These are phyloP conservation scores for Psix sp. DNA, from an alignment of 1,140 invertebrate species.

Conservation along the genomic window DNA sequence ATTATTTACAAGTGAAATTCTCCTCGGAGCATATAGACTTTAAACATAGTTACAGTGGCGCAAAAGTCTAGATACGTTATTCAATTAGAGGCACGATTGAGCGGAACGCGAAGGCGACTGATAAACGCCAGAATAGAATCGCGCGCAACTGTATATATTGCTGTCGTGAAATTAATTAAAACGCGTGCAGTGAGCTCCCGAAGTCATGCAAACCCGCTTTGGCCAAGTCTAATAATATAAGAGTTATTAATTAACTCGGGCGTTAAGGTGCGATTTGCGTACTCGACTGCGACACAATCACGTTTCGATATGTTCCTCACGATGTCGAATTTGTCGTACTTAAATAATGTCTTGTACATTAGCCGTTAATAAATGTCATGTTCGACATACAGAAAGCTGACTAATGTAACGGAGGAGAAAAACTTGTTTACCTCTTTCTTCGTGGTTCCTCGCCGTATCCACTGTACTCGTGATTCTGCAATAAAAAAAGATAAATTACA, in stretches of 20 bases:
- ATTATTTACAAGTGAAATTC: too few species aligned
- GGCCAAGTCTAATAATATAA: slow-evolving; percentile 73
- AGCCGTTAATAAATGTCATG: background rate
- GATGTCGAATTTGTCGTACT: slow-evolving; percentile 3
- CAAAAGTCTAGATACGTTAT: too few species aligned
- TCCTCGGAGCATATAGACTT: too few species aligned
- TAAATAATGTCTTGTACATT: slow-evolving; percentile 3
- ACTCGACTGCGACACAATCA: slow-evolving; percentile 33
- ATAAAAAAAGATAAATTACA: too few species aligned
- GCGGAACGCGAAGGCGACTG: slow-evolving; percentile 59
- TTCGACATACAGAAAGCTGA: too few species aligned
- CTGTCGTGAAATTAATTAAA: slow-evolving; percentile 68
- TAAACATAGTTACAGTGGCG: too few species aligned
- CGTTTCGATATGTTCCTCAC: slow-evolving; percentile 15
- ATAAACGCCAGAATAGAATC: slow-evolving; percentile 55
- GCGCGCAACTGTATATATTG: slow-evolving; percentile 20
- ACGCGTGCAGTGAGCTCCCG: slow-evolving; percentile 53
- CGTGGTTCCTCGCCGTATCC: slow-evolving; percentile 76
- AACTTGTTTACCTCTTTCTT: slow-evolving; percentile 72
- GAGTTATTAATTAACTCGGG: slow-evolving; percentile 64
- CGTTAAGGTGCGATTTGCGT: slow-evolving; percentile 63
- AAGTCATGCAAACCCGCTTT: slow-evolving; percentile 60
- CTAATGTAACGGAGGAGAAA: too few species aligned
- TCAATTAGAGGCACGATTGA: slow-evolving; percentile 49
- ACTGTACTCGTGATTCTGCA: slow-evolving; percentile 77